These are phyloP conservation scores for Epizoanthus fatuus DNA, from an alignment of 92 coral and sea anemone genomes.

Conservation along the genomic window DNA sequence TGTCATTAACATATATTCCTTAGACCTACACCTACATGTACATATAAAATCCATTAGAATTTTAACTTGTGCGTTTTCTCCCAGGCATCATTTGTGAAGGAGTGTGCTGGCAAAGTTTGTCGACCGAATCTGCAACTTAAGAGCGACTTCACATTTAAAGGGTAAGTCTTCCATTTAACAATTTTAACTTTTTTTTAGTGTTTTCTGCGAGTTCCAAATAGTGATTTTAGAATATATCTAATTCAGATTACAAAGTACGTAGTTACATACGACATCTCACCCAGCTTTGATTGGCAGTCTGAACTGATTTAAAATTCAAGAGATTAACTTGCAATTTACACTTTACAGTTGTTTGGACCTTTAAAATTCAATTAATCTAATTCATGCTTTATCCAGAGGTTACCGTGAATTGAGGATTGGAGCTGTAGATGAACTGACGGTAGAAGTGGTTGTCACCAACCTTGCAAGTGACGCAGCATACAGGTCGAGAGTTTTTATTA, in stretches of 20 bases:
- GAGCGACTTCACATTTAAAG: conserved; percentile 11
- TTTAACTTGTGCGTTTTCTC: neutral
- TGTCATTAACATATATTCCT: no score
- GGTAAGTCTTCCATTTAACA: conserved; percentile 3
- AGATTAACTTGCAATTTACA: no score
- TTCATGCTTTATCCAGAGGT: neutral
- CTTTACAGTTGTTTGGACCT: no score
- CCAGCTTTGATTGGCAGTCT: no score
- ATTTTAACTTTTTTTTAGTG: no score
- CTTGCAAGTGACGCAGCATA: conserved; percentile 25
- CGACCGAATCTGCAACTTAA: conserved; percentile 36
- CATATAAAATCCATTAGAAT: neutral
- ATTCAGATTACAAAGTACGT: no score
- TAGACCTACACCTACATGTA: no score
- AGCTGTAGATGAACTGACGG: neutral
- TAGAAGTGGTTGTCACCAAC: conserved; percentile 19
- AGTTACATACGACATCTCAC: no score
- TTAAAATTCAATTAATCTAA: no score
- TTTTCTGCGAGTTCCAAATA: no score
- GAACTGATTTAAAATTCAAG: no score
- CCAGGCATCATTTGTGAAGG: conserved; percentile 39
- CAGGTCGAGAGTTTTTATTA: conserved; percentile 31
- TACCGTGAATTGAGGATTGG: conserved; percentile 38
- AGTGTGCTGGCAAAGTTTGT: conserved; percentile 47
- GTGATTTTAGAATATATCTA: no score